phyloP scores from a whole-genome alignment of 2,797 vertebrate genomes.

The Premnoplex brunnescens region DNA sequence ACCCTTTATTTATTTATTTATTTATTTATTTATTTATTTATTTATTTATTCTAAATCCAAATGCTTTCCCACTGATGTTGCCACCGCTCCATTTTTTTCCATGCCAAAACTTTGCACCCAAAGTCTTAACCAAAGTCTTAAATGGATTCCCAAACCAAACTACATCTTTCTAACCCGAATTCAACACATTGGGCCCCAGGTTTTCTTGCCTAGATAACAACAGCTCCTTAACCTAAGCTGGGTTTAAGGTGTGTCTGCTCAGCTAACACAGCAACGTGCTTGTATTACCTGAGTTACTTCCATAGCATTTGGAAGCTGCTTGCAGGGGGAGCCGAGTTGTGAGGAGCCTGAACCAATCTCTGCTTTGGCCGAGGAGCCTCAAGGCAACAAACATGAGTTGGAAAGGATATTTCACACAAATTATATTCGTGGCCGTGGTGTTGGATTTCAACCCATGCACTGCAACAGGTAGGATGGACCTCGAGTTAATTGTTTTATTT shows the following conservation, averaged over 20 bases:
- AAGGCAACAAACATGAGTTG: slow-evolving; percentile 9
- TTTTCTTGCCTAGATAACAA: background rate
- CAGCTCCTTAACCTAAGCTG: background rate
- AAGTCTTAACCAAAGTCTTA: background rate
- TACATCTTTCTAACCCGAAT: background rate
- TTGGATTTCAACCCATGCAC: background rate
- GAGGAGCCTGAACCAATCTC: background rate
- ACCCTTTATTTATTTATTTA: too few relatives aligned
- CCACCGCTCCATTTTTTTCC: background rate
- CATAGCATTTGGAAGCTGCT: slow-evolving; percentile 59
- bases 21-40: too few relatives aligned
- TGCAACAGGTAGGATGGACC: slow-evolving; percentile 38
- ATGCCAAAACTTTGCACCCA: background rate
- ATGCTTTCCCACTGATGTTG: background rate
- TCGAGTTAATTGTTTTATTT: background rate
- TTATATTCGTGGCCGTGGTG: background rate
- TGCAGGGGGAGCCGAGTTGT: background rate
- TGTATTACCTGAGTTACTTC: slow-evolving; percentile 38
- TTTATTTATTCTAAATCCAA: background rate
- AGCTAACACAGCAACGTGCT: slow-evolving; percentile 55
- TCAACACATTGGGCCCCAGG: background rate
- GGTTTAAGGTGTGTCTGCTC: slow-evolving; percentile 65
- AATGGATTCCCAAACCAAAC: background rate
- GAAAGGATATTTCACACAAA: background rate
- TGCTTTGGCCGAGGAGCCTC: background rate